A percentile compares a stretch with the other conserved stretches of the same genome.
phyloP scores from a whole-genome alignment of 2,888 invertebrate genomes.

The Coelinius sp. region DNA sequence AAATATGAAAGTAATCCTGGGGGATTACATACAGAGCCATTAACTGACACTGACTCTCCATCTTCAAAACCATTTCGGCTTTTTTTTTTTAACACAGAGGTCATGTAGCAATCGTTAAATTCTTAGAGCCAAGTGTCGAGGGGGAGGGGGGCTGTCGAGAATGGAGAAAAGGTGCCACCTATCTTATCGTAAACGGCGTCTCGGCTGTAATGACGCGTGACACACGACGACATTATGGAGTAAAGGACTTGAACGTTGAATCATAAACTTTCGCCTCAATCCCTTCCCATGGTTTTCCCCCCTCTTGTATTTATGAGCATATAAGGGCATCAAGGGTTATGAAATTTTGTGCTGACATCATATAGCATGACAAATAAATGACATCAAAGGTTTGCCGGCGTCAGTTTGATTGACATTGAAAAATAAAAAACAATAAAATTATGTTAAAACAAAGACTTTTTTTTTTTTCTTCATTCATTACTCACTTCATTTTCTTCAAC shows the following conservation, averaged over 20 bases:
- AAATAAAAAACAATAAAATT: background rate
- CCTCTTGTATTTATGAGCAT: background rate
- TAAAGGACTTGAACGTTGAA: background rate
- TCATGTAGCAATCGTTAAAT: background rate
- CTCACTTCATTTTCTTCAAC: background rate
- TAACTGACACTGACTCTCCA: background rate
- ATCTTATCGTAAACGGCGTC: conserved; percentile 67
- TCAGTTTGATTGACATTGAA: conserved; percentile 1
- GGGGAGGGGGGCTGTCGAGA: conserved; percentile 48
- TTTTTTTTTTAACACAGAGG: background rate
- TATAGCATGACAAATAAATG: conserved; percentile 18
- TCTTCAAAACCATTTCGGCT: background rate
- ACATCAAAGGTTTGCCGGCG: conserved; percentile 16
- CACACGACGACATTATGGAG: conserved; percentile 63
- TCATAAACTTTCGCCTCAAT: conserved; percentile 12
- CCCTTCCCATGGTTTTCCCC: conserved; percentile 3
- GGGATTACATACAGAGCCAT: background rate
- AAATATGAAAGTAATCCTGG: conserved; percentile 9
- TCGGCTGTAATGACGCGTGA: conserved; percentile 66
- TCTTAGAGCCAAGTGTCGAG: too few species aligned
- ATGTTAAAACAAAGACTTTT: background rate
- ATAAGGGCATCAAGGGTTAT: background rate
- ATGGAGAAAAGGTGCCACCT: conserved; percentile 63
- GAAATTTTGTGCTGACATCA: conserved; percentile 1
- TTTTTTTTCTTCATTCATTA: background rate